Base-by-base conservation (phyloP, 2,113 vertebrate genomes). In the Oreochromis tanganicae region DNA sequence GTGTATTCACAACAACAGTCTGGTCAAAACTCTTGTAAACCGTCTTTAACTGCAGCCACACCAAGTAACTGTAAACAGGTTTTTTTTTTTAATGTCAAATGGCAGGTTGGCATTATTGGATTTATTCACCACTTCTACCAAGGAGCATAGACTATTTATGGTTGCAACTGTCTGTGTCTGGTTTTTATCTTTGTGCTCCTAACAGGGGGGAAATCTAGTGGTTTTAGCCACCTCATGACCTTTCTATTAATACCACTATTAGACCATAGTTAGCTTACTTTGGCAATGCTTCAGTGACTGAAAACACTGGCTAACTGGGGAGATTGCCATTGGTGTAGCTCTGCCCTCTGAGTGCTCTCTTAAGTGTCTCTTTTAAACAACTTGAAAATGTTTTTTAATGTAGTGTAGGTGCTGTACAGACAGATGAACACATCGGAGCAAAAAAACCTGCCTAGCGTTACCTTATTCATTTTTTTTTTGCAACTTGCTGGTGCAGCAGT, bases 1-100 rank as follows among this genome's bases (percentile, higher is more conserved):
- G 82, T 63, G 63, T 66, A 85, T 86, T 82, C 71, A 52, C 80
- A 86, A 55, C 87, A 82, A 46, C 71, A 78, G 73, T 52, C 27
- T 86, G 87, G 73, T 90, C 80, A 86, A 87, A 87, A 79, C 52
- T 80, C 84, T 93, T 24, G 56, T 89, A 90, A 78, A 92, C 71
- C 9, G n/a, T 7, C 57, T 59, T 85, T 63, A 85, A 71, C 79
- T 82, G 32, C 73, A 89, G 81, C 87, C 88, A 55, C 48, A 85
- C 48, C 46, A 66, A 71, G 57, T 85, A 29, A 88, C 46, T 82
- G 66, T 82, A 68, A 80, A 81, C 19, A 5, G 17, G 59, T 57
- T 87, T 59, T 9, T 2, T 21, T 24, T 4, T 68, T 24, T 11
- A 5, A 79, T 86, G 82, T 89, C 82, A 87, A 91, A 90, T 85